Evolutionary conservation across 2,888 invertebrate species (phyloP).

Genomic region (Mythimna pallens): DNA sequence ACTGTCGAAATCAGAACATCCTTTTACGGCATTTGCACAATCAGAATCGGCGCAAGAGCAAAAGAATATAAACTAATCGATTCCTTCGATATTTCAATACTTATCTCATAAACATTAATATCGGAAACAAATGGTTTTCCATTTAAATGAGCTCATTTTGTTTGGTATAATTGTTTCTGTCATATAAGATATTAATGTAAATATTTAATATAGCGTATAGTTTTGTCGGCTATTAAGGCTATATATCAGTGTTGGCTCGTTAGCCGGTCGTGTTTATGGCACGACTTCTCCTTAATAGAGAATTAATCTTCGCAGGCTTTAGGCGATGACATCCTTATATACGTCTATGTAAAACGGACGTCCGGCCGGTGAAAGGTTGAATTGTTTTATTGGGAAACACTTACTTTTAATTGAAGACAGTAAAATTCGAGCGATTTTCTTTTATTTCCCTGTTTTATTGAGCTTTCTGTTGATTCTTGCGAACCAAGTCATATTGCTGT

Average conservation of each 20-base stretch:
- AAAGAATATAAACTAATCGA: slow-evolving; percentile 46
- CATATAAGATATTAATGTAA: slow-evolving; percentile 65
- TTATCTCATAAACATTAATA: slow-evolving; percentile 52
- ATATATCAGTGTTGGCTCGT: slow-evolving; percentile 69
- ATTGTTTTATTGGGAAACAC: slow-evolving; percentile 77
- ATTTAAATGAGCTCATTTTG: slow-evolving; percentile 66
- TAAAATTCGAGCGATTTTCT: slow-evolving; percentile 44
- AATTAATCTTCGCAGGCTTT: slow-evolving; percentile 75
- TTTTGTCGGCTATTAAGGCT: slow-evolving; percentile 62
- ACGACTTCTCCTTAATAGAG: slow-evolving; percentile 66
- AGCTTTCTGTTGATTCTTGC: slow-evolving; percentile 46
- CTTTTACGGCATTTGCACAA: slow-evolving; percentile 34
- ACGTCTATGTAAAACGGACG: slow-evolving; percentile 79
- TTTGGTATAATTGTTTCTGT: slow-evolving; percentile 65
- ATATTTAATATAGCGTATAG: slow-evolving; percentile 64
- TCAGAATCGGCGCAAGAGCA: slow-evolving; percentile 17
- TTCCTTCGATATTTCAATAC: slow-evolving; percentile 58
- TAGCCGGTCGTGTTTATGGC: slow-evolving; percentile 63
- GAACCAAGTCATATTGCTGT: slow-evolving; percentile 6
- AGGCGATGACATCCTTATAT: slow-evolving; percentile 80
- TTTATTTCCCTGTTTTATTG: slow-evolving; percentile 53
- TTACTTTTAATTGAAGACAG: slow-evolving; percentile 48
- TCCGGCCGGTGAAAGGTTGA: slow-evolving; percentile 81
- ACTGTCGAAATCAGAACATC: slow-evolving; percentile 32
- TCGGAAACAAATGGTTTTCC: slow-evolving; percentile 59